Evolutionary conservation across 2,113 vertebrate genomes (phyloP).

Genomic region (Oryzias woworae): DNA sequence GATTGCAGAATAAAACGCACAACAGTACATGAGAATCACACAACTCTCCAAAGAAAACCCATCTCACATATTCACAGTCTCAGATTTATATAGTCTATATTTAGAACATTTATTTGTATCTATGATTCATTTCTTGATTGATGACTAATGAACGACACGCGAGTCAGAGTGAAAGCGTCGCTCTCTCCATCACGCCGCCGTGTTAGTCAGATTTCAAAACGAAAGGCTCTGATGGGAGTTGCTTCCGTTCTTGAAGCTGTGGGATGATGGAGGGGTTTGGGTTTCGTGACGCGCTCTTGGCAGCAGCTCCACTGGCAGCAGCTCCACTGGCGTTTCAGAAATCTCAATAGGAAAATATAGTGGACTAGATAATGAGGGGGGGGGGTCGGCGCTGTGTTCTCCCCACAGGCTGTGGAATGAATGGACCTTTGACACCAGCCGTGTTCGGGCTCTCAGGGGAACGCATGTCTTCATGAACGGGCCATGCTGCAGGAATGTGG

Average conservation of each 20-base stretch:
- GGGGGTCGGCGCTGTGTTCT: slow-evolving; percentile 5
- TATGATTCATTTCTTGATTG: slow-evolving; percentile 61
- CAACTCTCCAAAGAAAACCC: slow-evolving; percentile 66
- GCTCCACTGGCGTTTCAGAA: slow-evolving; percentile 63
- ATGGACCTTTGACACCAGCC: too few species aligned
- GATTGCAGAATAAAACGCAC: slow-evolving; percentile 70
- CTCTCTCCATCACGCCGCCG: slow-evolving; percentile 46
- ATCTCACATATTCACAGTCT: slow-evolving; percentile 80
- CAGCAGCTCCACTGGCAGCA: slow-evolving; percentile 69
- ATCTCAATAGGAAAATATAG: slow-evolving; percentile 59
- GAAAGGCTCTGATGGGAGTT: slow-evolving; percentile 62
- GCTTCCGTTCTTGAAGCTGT: slow-evolving; percentile 14
- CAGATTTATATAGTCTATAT: slow-evolving; percentile 75
- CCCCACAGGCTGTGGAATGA: too few species aligned
- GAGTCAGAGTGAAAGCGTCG: slow-evolving; percentile 47
- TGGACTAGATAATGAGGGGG: slow-evolving; percentile 23
- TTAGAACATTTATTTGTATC: slow-evolving; percentile 72
- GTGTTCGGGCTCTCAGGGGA: too few species aligned
- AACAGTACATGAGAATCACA: slow-evolving; percentile 72
- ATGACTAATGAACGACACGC: slow-evolving; percentile 63
- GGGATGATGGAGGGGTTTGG: slow-evolving; percentile 50
- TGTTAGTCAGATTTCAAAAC: slow-evolving; percentile 68
- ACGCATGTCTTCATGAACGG: slow-evolving; percentile 27
- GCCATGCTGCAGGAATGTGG: slow-evolving; percentile 64
- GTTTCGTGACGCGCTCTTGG: slow-evolving; percentile 49